Conservation (phyloP, 2,797 vertebrate genomes). For the Oryzias dopingdopingensis region DNA sequence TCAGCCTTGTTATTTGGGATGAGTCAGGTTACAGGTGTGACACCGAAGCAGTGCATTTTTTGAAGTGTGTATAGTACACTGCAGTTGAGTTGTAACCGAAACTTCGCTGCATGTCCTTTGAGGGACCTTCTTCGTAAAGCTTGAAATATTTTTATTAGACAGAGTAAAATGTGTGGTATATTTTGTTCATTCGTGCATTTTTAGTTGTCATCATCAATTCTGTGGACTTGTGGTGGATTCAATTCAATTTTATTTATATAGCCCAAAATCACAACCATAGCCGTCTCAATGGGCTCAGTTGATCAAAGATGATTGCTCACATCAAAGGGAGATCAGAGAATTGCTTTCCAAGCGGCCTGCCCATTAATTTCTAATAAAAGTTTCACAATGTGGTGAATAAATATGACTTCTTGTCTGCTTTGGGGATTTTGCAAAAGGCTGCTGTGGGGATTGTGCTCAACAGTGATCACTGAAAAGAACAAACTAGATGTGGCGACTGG, state of each 20-base stretch:
- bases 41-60: slow-evolving; percentile 36
- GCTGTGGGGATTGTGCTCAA: too few species aligned
- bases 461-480: too few species aligned
- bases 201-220: neutral
- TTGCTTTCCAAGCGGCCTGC: neutral
- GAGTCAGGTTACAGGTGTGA: slow-evolving; percentile 65
- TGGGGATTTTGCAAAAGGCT: too few species aligned
- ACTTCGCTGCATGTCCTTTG: neutral
- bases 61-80: slow-evolving; percentile 18
- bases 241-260: too few species aligned
- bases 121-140: neutral
- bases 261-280: too few species aligned
- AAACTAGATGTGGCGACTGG: too few species aligned
- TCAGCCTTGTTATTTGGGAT: slow-evolving; percentile 59
- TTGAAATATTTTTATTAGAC: neutral
- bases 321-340: neutral
- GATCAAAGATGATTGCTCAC: neutral
- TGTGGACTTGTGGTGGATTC: neutral
- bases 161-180: neutral
- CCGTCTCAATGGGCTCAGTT: too few species aligned
- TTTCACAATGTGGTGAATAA: neutral
- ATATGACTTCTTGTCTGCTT: too few species aligned
- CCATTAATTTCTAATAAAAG: neutral
- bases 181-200: neutral
- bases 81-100: slow-evolving; percentile 5